A percentile compares a stretch with the other conserved stretches of the same genome.
Conservation (phyloP, 2,888 invertebrate genomes). For the Tribolium freemani region DNA sequence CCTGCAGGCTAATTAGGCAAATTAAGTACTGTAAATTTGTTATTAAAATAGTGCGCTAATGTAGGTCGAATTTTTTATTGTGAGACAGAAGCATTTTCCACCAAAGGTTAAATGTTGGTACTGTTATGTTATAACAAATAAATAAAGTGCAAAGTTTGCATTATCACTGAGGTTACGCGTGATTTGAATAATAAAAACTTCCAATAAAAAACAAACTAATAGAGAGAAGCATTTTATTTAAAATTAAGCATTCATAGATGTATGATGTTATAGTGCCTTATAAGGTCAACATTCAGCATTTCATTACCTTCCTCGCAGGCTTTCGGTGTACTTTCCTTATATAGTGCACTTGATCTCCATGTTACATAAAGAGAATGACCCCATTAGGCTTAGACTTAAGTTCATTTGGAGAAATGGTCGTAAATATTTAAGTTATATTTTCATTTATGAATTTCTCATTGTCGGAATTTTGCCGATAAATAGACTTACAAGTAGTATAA, state of each 20-base stretch:
- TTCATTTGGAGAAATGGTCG: background rate
- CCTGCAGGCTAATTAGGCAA: slow-evolving; percentile 4
- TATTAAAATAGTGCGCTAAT: slow-evolving; percentile 4
- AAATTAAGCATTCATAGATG: background rate
- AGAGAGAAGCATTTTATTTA: slow-evolving; percentile 8
- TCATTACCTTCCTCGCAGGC: slow-evolving; percentile 30
- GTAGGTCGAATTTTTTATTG: slow-evolving; percentile 6
- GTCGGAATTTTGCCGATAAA: too few species aligned
- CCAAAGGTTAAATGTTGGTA: background rate
- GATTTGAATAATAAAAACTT: slow-evolving; percentile 5
- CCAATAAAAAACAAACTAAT: background rate
- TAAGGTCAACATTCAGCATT: slow-evolving; percentile 22
- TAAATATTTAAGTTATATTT: background rate
- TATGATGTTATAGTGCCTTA: slow-evolving; percentile 20
- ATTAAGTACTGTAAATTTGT: slow-evolving; percentile 2
- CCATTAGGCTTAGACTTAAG: background rate
- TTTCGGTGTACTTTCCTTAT: slow-evolving; percentile 35
- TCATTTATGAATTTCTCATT: background rate
- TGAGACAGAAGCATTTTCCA: background rate
- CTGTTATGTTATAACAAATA: background rate
- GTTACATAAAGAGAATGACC: slow-evolving; percentile 14
- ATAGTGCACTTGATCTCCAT: slow-evolving; percentile 26
- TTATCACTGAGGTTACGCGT: slow-evolving; percentile 4
- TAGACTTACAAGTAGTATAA: too few species aligned
- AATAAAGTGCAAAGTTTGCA: slow-evolving; percentile 21